A percentile compares a stretch with the other conserved stretches of the same genome.
Evolutionary conservation across 2,113 vertebrate genomes (phyloP).

Genomic region (Bufo bufo): DNA sequence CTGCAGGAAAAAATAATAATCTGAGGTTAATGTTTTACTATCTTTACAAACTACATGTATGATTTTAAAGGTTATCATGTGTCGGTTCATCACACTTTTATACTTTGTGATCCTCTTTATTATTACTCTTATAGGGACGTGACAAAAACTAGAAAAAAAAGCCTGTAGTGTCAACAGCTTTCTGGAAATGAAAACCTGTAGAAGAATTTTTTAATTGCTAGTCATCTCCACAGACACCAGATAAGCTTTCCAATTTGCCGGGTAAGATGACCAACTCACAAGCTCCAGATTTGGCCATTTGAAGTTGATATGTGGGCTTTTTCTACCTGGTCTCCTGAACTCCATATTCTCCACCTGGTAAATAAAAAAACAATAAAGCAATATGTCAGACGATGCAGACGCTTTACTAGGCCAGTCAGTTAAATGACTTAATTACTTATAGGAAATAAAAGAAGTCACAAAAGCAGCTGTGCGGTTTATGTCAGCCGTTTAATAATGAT

Average conservation of each 20-base stretch:
- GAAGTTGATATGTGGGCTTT: background rate
- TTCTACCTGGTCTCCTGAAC: background rate
- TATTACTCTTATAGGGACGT: no score
- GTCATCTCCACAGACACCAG: background rate
- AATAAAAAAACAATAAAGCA: background rate
- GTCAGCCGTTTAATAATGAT: background rate
- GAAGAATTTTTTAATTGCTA: background rate
- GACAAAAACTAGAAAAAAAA: no score
- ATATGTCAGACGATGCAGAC: background rate
- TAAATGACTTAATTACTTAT: conserved; percentile 4
- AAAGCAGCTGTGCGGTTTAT: conserved; percentile 1
- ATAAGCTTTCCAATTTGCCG: background rate
- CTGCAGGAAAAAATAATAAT: no score
- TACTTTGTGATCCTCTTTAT: no score
- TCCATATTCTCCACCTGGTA: background rate
- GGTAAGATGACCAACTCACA: background rate
- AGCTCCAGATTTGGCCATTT: background rate
- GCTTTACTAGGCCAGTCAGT: background rate
- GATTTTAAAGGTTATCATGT: no score
- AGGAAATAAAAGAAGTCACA: background rate
- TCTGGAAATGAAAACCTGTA: no score
- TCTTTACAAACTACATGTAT: no score
- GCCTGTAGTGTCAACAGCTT: no score
- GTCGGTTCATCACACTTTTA: no score
- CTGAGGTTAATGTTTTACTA: no score